Evolutionary conservation across 2,888 invertebrate genomes (phyloP).

Genomic region (Drosophila heteroneura): DNA sequence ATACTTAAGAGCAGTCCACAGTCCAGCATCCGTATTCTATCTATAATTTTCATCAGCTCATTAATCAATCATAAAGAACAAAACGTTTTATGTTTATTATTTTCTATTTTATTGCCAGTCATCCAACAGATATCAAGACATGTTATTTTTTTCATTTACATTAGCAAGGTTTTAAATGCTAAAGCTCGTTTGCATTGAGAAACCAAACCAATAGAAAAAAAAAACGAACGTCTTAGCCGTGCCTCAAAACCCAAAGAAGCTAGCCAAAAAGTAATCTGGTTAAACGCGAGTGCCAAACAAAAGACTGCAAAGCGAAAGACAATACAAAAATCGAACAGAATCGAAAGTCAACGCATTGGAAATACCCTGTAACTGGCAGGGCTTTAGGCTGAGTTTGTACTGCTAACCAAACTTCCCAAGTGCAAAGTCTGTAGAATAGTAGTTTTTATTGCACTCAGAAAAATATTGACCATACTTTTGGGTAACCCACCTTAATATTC

Average conservation of each 20-base stretch:
- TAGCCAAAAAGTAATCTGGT: slow-evolving; percentile 47
- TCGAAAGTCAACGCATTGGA: not conserved
- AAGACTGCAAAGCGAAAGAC: slow-evolving; percentile 19
- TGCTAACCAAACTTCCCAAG: not conserved
- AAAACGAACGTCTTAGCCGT: slow-evolving; percentile 23
- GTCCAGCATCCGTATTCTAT: slow-evolving; percentile 16
- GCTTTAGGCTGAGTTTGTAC: not conserved
- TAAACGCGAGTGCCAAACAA: slow-evolving; percentile 33
- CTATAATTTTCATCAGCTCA: slow-evolving; percentile 26
- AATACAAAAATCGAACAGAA: slow-evolving; percentile 19
- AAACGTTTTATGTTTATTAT: slow-evolving; percentile 12
- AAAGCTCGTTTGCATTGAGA: slow-evolving; percentile 66
- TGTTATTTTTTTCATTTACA: slow-evolving; percentile 18
- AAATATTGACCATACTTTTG: too few relatives aligned
- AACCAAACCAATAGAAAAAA: slow-evolving; percentile 22
- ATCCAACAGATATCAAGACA: slow-evolving; percentile 24
- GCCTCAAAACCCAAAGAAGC: slow-evolving; percentile 43
- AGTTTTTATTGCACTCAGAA: not conserved
- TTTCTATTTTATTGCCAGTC: slow-evolving; percentile 37
- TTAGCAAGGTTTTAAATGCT: slow-evolving; percentile 48
- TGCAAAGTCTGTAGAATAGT: too few relatives aligned
- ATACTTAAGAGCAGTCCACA: not conserved
- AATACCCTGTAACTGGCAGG: slow-evolving; percentile 11
- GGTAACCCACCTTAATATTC: too few relatives aligned
- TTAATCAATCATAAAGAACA: slow-evolving; percentile 46